A percentile compares a stretch with the other conserved stretches of the same genome.
These are phyloP conservation scores for Gracilinanus agilis DNA, from an alignment of 2,113 vertebrate species.

Conservation along the genomic window DNA sequence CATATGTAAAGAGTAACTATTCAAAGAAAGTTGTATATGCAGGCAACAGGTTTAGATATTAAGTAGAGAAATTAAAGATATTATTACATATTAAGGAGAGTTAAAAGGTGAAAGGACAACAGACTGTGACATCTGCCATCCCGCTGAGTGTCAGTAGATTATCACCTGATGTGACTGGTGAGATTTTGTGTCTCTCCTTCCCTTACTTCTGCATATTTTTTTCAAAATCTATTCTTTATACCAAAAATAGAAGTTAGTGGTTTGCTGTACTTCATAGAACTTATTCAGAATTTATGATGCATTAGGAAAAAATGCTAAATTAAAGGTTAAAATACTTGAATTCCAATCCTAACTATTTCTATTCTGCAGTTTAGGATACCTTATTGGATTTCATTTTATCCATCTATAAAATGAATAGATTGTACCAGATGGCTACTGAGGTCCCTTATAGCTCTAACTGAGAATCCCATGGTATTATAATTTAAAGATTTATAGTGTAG, in stretches of 20 bases:
- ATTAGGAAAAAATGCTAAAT: neutral
- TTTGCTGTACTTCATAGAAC: neutral
- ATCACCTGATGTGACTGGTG: neutral
- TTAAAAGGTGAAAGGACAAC: neutral
- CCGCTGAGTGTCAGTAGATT: neutral
- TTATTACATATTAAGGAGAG: neutral
- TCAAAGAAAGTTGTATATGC: neutral
- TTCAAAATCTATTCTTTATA: neutral
- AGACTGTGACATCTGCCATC: neutral
- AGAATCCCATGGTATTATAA: neutral
- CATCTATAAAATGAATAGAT: neutral
- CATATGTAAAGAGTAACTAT: neutral
- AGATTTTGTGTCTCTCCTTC: fast-evolving
- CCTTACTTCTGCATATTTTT: neutral
- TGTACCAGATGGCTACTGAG: neutral
- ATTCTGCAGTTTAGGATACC: neutral
- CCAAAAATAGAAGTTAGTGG: neutral
- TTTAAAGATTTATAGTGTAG: neutral
- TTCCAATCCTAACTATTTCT: neutral
- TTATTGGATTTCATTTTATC: neutral
- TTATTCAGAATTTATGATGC: neutral
- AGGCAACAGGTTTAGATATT: neutral
- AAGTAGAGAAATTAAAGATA: neutral
- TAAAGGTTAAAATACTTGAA: neutral
- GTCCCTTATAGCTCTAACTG: neutral